Conservation (phyloP, 2,113 vertebrate genomes). For the Nanorana parkeri region DNA sequence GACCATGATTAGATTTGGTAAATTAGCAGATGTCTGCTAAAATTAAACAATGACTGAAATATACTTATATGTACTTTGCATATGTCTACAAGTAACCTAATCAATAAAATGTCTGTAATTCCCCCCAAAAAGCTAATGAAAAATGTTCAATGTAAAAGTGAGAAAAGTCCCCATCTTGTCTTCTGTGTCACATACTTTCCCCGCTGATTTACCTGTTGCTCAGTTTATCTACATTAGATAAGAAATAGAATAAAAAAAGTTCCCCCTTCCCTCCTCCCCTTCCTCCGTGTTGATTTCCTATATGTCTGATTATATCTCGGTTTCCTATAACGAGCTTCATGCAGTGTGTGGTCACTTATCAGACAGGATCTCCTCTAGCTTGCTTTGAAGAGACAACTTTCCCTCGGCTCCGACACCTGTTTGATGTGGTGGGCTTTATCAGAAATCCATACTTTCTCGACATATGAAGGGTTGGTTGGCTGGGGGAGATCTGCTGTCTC, state of each 20-base stretch:
- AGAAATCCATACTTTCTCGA: neutral
- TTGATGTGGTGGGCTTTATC: neutral
- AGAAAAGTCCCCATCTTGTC: conserved; percentile 1
- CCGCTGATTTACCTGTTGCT: neutral
- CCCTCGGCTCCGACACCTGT: too few relatives aligned
- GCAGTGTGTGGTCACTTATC: neutral
- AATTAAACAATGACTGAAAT: too few relatives aligned
- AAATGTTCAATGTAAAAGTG: neutral
- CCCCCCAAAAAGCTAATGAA: neutral
- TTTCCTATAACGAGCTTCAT: neutral
- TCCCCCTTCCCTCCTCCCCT: neutral
- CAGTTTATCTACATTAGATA: neutral
- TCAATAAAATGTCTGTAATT: neutral
- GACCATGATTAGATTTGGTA: too few relatives aligned
- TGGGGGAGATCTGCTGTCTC: neutral
- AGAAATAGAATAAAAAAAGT: neutral
- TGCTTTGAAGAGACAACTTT: too few relatives aligned
- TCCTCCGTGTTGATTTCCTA: neutral
- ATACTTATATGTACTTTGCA: too few relatives aligned
- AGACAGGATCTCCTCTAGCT: too few relatives aligned
- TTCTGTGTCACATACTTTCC: neutral
- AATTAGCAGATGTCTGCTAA: too few relatives aligned
- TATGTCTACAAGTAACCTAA: neutral
- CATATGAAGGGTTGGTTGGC: neutral
- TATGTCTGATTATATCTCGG: neutral